Evolutionary conservation across 2,113 vertebrate genomes (phyloP).

Genomic region (Spea bombifrons): DNA sequence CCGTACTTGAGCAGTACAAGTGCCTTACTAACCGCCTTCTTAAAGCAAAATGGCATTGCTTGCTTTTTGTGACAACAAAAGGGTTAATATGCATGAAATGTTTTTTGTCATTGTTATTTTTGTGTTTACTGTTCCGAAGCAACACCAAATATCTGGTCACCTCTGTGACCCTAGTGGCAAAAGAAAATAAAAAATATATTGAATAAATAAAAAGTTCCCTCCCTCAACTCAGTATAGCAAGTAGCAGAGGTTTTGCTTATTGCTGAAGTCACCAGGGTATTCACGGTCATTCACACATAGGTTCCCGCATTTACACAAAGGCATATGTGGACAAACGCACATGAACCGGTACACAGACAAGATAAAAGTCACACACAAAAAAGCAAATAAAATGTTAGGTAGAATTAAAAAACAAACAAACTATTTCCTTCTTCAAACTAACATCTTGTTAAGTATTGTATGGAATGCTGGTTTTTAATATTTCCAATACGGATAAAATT

Average conservation of each 20-base stretch:
- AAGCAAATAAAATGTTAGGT: constrained; percentile 68
- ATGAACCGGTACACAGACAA: not conserved
- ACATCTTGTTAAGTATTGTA: constrained; percentile 74
- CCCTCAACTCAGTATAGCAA: constrained; percentile 54
- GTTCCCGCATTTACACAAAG: constrained; percentile 48
- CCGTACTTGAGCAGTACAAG: not conserved
- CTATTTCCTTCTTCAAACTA: constrained; percentile 63
- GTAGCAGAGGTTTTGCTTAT: constrained; percentile 65
- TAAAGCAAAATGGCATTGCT: not conserved
- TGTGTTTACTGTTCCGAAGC: constrained; percentile 59
- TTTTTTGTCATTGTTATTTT: constrained; percentile 67
- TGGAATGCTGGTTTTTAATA: constrained; percentile 79
- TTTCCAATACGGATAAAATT: constrained; percentile 79
- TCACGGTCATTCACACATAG: constrained; percentile 45
- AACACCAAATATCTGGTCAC: constrained; percentile 53
- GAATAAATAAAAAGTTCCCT: constrained; percentile 49
- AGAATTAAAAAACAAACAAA: constrained; percentile 72
- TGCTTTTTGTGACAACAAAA: not conserved
- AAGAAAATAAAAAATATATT: constrained; percentile 63
- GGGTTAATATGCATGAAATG: constrained; percentile 26
- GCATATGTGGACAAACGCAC: constrained; percentile 56
- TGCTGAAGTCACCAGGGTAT: constrained; percentile 56
- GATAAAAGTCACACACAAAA: constrained; percentile 54
- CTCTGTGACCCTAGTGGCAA: constrained; percentile 65
- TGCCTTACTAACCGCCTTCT: not conserved